Evolutionary conservation across 2,888 invertebrate species (phyloP), one percentile per base, ranked within the genome.

Genomic region (Ganaspis brasiliensis): DNA sequence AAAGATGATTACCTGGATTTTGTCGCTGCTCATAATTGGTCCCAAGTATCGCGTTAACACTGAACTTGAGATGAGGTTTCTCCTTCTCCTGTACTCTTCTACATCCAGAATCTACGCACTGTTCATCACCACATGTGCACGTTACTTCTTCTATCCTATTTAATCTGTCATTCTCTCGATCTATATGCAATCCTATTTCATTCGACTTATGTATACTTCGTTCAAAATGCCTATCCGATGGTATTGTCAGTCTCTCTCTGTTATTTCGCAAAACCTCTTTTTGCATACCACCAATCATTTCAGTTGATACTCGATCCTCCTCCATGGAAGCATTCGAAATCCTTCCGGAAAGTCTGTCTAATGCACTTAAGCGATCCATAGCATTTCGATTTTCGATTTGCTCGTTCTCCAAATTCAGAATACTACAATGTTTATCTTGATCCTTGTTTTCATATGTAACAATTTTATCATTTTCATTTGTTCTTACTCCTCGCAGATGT

Each of bases 1-100:
- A 37, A 16, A 37, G 19, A 61, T 45, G n/a, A 21, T 88, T 88
- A 91, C 91, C 91, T 80, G 89, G 85, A 86, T 89, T 90, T 24
- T 90, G 89, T 80, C 91, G 87, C 82, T 89, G 87, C 77, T 91
- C 89, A 81, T 93, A 91, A 84, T 95, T 94, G 81, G 93, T 93
- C 0, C 97, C 97, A 86, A 98, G 93, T 85, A 98, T 98, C 61
- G 97, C 97, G 93, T 96, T 97, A 81, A 98, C 97, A 94, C 97
- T 97, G 92, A 98, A 98, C 92, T 97, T 97, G 86, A 97, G 93
- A 89, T 96, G 94, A 21, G 97, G 97, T 87, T 97, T 97, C 79
- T 91, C 91, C 82, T 91, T 91, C 81, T 89, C 89, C 83, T 89
- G 90, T 83, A 89, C 90, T 78, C 87, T 88, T 73, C 89, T 86